phyloP scores from a whole-genome alignment of 2,113 vertebrate species.

The Egretta garzetta region DNA sequence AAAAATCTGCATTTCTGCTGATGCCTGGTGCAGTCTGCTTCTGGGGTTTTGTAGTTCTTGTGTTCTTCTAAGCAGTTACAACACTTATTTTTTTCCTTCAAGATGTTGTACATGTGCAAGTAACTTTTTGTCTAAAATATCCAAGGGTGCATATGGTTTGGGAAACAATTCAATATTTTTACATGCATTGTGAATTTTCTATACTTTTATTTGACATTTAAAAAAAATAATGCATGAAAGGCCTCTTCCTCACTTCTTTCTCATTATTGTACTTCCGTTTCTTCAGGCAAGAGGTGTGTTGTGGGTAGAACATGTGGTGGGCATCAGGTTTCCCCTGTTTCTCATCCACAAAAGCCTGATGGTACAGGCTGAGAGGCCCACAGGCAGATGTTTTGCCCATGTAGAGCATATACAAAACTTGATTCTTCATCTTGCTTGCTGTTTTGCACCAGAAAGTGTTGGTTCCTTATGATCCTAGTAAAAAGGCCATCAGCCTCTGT shows the following conservation, averaged over 20 bases:
- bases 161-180: background rate
- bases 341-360: background rate
- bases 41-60: background rate
- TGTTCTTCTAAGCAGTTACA: background rate
- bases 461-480: background rate
- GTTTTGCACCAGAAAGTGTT: background rate
- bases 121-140: background rate
- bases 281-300: background rate
- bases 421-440: background rate
- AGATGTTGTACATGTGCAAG: background rate
- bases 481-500: background rate
- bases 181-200: background rate
- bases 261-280: background rate
- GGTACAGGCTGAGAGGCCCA: background rate
- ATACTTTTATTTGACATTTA: background rate
- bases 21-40: background rate
- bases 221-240: background rate
- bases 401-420: background rate
- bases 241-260: background rate
- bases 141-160: background rate
- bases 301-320: fast-evolving
- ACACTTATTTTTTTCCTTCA: background rate
- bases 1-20: background rate
- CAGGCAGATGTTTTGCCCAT: background rate
- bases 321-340: background rate